Evolutionary conservation across 2,113 vertebrate genomes (phyloP).

Genomic region (Microtus montanus): DNA sequence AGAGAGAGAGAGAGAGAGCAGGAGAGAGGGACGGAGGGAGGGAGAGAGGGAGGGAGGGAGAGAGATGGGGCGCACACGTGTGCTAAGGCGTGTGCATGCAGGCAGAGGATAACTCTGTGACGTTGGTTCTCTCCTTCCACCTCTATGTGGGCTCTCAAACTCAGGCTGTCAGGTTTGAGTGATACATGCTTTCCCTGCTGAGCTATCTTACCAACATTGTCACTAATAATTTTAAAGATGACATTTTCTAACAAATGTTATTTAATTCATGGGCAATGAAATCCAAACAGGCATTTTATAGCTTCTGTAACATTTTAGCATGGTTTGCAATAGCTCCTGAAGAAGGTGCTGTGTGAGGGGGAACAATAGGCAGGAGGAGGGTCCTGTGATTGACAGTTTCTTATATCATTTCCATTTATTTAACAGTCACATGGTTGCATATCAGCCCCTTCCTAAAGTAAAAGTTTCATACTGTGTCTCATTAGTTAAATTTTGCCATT

Average conservation of each 20-base stretch:
- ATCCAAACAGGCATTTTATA: slow-evolving; percentile 25
- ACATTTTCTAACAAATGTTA: slow-evolving; percentile 39
- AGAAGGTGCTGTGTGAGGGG: not conserved
- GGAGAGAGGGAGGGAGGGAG: too few relatives aligned
- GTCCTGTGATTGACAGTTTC: slow-evolving; percentile 15
- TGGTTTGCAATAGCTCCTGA: not conserved
- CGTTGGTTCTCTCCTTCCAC: too few relatives aligned
- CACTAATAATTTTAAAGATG: slow-evolving; percentile 28
- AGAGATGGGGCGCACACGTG: not conserved
- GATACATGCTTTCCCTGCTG: not conserved
- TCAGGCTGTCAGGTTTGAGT: not conserved
- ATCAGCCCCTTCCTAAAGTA: slow-evolving; percentile 24
- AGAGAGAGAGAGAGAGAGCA: too few relatives aligned
- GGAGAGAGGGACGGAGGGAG: too few relatives aligned
- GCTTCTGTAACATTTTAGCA: not conserved
- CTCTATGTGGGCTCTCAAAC: not conserved
- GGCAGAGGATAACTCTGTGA: not conserved
- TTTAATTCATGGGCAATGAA: slow-evolving; percentile 25
- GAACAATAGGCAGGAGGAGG: not conserved
- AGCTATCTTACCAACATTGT: not conserved
- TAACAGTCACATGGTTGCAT: not conserved
- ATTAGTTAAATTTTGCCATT: slow-evolving; percentile 6
- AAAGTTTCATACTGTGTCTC: not conserved
- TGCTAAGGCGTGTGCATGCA: not conserved
- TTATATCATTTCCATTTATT: slow-evolving; percentile 24